Evolutionary conservation across 2,888 invertebrate species (phyloP).

Genomic region (Endomychus coccineus): DNA sequence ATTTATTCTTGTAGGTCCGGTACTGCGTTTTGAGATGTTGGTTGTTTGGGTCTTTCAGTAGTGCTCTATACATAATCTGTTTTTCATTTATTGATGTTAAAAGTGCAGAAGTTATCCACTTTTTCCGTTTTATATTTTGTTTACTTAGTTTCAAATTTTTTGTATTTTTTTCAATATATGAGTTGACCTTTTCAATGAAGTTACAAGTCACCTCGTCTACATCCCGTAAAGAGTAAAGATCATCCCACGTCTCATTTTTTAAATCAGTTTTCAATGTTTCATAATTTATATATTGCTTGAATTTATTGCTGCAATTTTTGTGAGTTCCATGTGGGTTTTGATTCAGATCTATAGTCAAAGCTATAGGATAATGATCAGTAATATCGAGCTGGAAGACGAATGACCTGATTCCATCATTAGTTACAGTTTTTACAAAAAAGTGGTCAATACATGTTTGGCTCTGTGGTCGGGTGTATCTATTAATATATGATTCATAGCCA

Average conservation of each 20-base stretch:
- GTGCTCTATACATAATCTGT: not conserved
- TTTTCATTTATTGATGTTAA: slow-evolving; percentile 4
- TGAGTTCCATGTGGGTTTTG: not conserved
- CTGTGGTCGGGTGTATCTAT: not conserved
- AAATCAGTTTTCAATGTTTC: slow-evolving; percentile 2
- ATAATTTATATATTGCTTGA: slow-evolving; percentile 3
- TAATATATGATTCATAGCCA: too few species aligned
- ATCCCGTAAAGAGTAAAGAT: slow-evolving; percentile 1
- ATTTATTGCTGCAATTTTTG: not conserved
- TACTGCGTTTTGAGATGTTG: not conserved
- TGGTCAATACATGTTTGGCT: slow-evolving; percentile 3
- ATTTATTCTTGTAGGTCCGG: not conserved
- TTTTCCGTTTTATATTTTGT: not conserved
- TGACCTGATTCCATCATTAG: not conserved
- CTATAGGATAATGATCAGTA: slow-evolving; percentile 5
- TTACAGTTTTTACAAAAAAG: slow-evolving; percentile 2
- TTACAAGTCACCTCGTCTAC: slow-evolving; percentile 2
- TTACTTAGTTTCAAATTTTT: not conserved
- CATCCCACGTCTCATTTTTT: not conserved
- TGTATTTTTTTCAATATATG: slow-evolving; percentile 4
- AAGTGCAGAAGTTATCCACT: slow-evolving; percentile 3
- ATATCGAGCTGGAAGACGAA: slow-evolving; percentile 2
- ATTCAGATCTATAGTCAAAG: slow-evolving; percentile 2
- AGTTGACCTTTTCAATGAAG: slow-evolving; percentile 2
- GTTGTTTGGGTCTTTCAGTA: slow-evolving; percentile 1